These are phyloP conservation scores for Anolis sagrei DNA, from an alignment of 2,113 vertebrate species.

Conservation along the genomic window DNA sequence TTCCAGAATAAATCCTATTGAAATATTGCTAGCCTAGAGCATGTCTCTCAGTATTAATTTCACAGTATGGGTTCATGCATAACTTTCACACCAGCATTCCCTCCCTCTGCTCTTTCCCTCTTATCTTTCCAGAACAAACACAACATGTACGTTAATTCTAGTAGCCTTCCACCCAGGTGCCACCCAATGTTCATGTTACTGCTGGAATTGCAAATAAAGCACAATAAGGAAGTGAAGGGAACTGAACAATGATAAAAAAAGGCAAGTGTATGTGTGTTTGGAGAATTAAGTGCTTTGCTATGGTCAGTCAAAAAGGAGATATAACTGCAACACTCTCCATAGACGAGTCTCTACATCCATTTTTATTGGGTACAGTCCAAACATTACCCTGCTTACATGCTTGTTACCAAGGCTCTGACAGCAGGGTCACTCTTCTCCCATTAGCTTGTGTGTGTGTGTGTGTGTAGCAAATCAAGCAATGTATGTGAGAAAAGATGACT, in stretches of 20 bases:
- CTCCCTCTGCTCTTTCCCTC: constrained; percentile 50
- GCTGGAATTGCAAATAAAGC: constrained; percentile 67
- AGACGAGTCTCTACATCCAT: not conserved
- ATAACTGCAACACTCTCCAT: not conserved
- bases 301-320: not conserved
- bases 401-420: no score
- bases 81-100: constrained; percentile 42
- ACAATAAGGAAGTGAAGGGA: constrained; percentile 42
- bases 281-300: constrained; percentile 26
- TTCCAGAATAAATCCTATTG: constrained; percentile 66
- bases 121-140: constrained; percentile 73
- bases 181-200: constrained; percentile 62
- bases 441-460: no score
- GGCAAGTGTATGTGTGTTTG: not conserved
- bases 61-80: constrained; percentile 59
- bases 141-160: constrained; percentile 63
- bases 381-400: not conserved
- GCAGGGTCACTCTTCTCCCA: not conserved
- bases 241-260: constrained; percentile 38
- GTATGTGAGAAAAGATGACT: not conserved
- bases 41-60: constrained; percentile 54
- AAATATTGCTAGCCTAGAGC: constrained; percentile 55
- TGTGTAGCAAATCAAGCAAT: not conserved
- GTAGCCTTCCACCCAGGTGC: constrained; percentile 64
- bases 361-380: not conserved